These are phyloP conservation scores for Scalopus aquaticus DNA, from an alignment of 2,113 vertebrate species.

Conservation along the genomic window DNA sequence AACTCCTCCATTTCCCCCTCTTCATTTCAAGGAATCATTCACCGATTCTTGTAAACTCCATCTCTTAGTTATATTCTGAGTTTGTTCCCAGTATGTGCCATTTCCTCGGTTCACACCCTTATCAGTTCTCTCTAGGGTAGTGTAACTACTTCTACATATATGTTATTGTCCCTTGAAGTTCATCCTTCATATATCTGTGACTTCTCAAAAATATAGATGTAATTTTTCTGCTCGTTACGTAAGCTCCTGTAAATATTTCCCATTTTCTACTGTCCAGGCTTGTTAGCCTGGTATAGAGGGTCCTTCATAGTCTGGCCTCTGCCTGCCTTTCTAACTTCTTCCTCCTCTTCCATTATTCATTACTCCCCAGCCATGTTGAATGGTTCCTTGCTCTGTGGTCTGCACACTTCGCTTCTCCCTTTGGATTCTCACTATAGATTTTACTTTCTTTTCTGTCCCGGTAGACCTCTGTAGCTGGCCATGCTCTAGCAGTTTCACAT, in stretches of 20 bases:
- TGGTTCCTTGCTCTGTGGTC: neutral
- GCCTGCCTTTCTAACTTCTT: neutral
- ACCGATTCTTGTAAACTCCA: neutral
- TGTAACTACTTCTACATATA: neutral
- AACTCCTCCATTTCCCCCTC: neutral
- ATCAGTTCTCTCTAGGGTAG: neutral
- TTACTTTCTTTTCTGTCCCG: neutral
- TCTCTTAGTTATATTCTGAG: neutral
- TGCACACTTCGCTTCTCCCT: neutral
- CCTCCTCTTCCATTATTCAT: neutral
- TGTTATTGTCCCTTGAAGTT: neutral
- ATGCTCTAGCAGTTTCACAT: neutral
- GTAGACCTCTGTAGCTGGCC: neutral
- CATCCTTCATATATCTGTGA: neutral
- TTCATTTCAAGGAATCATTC: neutral
- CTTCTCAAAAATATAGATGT: neutral
- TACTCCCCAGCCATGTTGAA: neutral
- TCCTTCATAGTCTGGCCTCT: neutral
- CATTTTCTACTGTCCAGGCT: neutral
- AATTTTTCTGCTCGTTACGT: neutral
- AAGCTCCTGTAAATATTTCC: neutral
- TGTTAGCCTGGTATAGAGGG: neutral
- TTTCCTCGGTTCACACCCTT: neutral
- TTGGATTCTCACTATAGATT: neutral
- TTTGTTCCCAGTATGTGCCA: neutral